Conservation (phyloP, 1,140 invertebrate genomes). For the Tribolium madens region DNA sequence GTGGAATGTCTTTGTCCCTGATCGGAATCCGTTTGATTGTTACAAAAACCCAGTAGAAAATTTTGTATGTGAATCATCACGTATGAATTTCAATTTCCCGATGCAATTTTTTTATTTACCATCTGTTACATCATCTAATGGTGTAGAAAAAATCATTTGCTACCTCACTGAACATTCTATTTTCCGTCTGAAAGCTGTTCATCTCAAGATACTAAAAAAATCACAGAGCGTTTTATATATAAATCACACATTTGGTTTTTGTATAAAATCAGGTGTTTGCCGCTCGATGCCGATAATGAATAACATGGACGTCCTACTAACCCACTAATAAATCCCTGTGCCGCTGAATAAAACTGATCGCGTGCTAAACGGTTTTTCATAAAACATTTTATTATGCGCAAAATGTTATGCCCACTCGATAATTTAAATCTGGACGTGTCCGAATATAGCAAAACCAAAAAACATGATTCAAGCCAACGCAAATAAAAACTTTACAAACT, state of each 20-base stretch:
- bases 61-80: background rate
- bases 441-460: slow-evolving; percentile 17
- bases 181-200: slow-evolving; percentile 17
- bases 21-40: slow-evolving; percentile 1
- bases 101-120: background rate
- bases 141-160: background rate
- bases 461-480: slow-evolving; percentile 13
- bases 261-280: slow-evolving; percentile 13
- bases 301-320: slow-evolving; percentile 25
- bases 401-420: slow-evolving; percentile 23
- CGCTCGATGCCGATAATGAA: slow-evolving; percentile 17
- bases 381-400: slow-evolving; percentile 31
- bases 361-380: slow-evolving; percentile 28
- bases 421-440: background rate
- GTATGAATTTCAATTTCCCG: background rate
- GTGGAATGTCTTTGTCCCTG: slow-evolving; percentile 35
- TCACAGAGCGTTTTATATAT: background rate
- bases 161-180: slow-evolving; percentile 3
- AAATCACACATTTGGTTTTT: background rate
- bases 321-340: slow-evolving; percentile 32
- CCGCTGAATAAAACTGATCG: slow-evolving; percentile 21
- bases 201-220: slow-evolving; percentile 7
- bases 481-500: background rate
- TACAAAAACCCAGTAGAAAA: background rate
- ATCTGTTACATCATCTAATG: background rate